A percentile compares a stretch with the other conserved stretches of the same genome.
These are phyloP conservation scores for Drosophila quadrilineata DNA, from an alignment of 1,140 invertebrate species.

Conservation along the genomic window DNA sequence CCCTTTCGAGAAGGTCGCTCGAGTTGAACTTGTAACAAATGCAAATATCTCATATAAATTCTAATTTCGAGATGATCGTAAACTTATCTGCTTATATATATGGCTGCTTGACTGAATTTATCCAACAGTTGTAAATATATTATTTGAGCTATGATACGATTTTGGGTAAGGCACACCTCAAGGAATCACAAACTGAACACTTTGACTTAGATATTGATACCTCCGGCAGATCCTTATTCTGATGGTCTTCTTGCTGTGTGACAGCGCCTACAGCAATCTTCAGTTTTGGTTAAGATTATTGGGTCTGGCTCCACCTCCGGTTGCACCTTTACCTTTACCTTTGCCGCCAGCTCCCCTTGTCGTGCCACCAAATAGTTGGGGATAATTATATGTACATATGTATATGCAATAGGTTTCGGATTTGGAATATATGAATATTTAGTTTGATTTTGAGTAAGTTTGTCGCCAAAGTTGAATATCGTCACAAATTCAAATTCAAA, in stretches of 20 bases:
- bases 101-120: neutral
- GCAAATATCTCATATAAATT: conserved; percentile 34
- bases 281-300: neutral
- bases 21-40: no score
- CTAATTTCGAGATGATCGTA: conserved; percentile 1
- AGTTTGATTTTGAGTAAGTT: no score
- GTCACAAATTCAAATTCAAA: no score
- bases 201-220: neutral
- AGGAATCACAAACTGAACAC: neutral
- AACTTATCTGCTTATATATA: conserved; percentile 21
- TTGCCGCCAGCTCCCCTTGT: neutral
- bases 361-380: no score
- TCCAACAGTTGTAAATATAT: neutral
- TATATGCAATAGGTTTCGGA: no score
- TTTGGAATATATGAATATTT: no score
- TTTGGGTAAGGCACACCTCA: conserved; percentile 18
- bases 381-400: no score
- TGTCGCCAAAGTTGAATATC: no score
- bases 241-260: conserved; percentile 17
- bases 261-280: conserved; percentile 6
- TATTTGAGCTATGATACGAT: conserved; percentile 20
- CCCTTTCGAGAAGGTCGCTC: no score
- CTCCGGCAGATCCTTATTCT: conserved; percentile 24
- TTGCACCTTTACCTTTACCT: no score
- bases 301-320: neutral